Conservation (phyloP, 1,140 invertebrate genomes). For the Papilio helenus region DNA sequence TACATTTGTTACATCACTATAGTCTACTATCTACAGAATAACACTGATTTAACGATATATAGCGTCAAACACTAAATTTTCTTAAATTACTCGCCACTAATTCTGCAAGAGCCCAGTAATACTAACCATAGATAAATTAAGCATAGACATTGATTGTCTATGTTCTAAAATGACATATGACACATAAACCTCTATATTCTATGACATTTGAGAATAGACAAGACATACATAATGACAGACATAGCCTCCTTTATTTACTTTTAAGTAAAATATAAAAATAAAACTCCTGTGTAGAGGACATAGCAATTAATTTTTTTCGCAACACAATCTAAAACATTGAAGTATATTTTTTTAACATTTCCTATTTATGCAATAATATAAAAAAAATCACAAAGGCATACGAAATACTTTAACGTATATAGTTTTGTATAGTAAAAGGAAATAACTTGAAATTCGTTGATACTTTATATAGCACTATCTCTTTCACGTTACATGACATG, state of each 20-base stretch:
- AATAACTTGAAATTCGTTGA: too few species aligned
- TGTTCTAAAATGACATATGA: conserved; percentile 1
- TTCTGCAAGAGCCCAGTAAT: background rate
- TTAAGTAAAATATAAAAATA: background rate
- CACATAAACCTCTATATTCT: background rate
- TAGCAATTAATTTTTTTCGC: background rate
- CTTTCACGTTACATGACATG: background rate
- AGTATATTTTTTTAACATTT: background rate
- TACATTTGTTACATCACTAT: conserved; percentile 13
- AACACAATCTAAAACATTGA: background rate
- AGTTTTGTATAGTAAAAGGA: too few species aligned
- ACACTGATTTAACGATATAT: conserved; percentile 10
- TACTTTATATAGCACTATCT: background rate
- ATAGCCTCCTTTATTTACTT: background rate
- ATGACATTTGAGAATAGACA: conserved; percentile 12
- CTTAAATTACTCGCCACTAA: background rate
- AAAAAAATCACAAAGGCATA: background rate
- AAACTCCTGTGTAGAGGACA: background rate
- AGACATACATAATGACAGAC: background rate
- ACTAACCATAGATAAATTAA: conserved; percentile 1
- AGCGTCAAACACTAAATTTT: conserved; percentile 16
- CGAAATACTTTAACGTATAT: background rate
- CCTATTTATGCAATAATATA: background rate
- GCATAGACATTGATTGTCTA: background rate
- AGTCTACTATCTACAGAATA: background rate